A percentile compares a stretch with the other conserved stretches of the same genome.
phyloP scores from a whole-genome alignment of 2,113 vertebrate species.

The Anas platyrhynchos region DNA sequence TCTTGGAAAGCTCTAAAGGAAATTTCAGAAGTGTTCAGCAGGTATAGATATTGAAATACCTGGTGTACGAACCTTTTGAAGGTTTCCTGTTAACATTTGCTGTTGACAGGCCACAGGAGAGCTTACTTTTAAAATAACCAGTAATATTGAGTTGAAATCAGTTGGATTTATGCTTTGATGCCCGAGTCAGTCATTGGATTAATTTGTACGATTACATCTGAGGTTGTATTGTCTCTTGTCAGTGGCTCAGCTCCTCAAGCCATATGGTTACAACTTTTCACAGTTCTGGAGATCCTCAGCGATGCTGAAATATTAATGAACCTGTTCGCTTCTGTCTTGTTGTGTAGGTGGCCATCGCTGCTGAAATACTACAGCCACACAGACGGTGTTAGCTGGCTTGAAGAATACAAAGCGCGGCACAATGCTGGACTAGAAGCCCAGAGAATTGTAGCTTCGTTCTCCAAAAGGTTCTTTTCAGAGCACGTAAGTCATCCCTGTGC shows the following conservation, averaged over 20 bases:
- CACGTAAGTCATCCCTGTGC: conserved; percentile 80
- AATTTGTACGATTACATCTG: neutral
- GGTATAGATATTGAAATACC: neutral
- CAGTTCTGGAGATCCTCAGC: neutral
- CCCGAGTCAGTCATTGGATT: neutral
- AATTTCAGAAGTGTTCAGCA: neutral
- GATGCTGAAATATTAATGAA: neutral
- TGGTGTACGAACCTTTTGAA: neutral
- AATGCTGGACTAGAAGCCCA: conserved; percentile 89
- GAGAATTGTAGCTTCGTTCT: conserved; percentile 91
- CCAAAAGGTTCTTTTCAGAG: conserved; percentile 95
- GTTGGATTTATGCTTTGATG: neutral
- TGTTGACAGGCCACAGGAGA: neutral
- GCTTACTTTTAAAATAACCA: neutral
- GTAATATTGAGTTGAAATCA: neutral
- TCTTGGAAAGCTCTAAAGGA: neutral
- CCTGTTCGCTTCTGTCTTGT: neutral
- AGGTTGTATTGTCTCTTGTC: neutral
- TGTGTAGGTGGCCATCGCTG: conserved; percentile 90
- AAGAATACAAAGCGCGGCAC: conserved; percentile 91
- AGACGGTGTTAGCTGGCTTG: conserved; percentile 90
- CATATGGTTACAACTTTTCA: accelerated
- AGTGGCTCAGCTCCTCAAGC: neutral
- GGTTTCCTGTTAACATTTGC: neutral
- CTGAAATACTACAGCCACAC: conserved; percentile 91